Evolutionary conservation across 2,888 invertebrate genomes (phyloP), one percentile per base, ranked within the genome.

Genomic region (Trachelus troglodyta): DNA sequence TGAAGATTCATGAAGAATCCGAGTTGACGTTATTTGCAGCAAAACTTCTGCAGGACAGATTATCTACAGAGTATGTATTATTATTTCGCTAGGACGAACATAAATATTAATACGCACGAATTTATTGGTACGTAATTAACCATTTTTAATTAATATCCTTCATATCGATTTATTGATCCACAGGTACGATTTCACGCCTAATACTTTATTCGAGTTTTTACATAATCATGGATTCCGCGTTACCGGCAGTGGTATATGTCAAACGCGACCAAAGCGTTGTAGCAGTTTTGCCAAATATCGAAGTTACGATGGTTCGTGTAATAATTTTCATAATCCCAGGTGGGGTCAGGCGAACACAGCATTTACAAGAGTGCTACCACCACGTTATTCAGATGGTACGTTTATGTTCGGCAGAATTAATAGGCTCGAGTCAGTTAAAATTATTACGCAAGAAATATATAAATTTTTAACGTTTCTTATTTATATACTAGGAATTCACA

Each of bases 131-230:
- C 34, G 15, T 9, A 9, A 23, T 23, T 40, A 15, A 6, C 1
- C 1, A 40, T 23, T 40, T 40, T 23, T 23, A 40, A 40, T 71
- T 30, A 71, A 71, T 71, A 71, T 30, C 3, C 3, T 11, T 69
- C 1, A 30, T 30, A 4, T 69, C 15, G 12, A 1, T 69, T 69
- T 4, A 12, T 69, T 30, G 30, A 33, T 33, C 9, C 79, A 6
- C 81, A 87, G 87, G 73, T 84, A 85, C 79, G 81, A 85, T 69
- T 76, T 84, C 75, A 84, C 81, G 40, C 84, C 84, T 4, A 79
- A 81, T 76, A 81, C 81, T n/a, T 93, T 93, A 83, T 86, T 92
- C 79, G 89, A 93, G 0, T 93, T 93, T 84, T 87, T 93, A 76
- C 92, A 92, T 83, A 78, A 83, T 71, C 82, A 83, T 6, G 83